A percentile compares a stretch with the other conserved stretches of the same genome.
These are phyloP conservation scores for Tenthredo distinguenda DNA, from an alignment of 2,888 invertebrate species.

Conservation along the genomic window DNA sequence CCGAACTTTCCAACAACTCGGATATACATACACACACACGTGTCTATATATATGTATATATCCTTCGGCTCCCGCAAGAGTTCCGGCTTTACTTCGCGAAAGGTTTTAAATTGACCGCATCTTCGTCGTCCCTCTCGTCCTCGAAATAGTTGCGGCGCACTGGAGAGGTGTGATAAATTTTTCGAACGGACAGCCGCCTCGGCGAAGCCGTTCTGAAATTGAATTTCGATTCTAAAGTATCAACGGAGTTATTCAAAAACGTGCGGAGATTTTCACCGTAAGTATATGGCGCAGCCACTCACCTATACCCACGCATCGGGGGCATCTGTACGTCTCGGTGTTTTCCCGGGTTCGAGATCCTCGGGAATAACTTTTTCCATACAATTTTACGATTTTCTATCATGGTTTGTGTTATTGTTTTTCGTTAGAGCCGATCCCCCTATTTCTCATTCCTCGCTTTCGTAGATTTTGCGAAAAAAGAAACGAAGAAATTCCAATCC, in stretches of 20 bases:
- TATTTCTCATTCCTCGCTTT: background rate
- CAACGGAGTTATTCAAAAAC: slow-evolving; percentile 33
- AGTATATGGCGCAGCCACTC: background rate
- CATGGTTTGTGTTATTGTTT: background rate
- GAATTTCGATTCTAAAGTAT: slow-evolving; percentile 39
- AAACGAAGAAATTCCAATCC: no score
- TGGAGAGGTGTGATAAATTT: slow-evolving; percentile 43
- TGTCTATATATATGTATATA: background rate
- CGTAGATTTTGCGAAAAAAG: background rate
- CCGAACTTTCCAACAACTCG: background rate
- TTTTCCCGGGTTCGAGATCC: background rate
- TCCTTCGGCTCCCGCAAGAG: background rate
- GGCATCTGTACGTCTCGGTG: background rate
- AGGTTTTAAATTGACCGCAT: slow-evolving; percentile 19
- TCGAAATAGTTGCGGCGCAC: background rate
- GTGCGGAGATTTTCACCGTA: slow-evolving; percentile 15
- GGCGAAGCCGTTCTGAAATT: slow-evolving; percentile 26
- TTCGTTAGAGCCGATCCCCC: background rate
- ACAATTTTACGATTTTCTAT: slow-evolving; percentile 24
- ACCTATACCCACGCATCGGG: background rate
- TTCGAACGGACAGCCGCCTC: slow-evolving; percentile 40
- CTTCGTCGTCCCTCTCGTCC: background rate
- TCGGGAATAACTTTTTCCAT: slow-evolving; percentile 27
- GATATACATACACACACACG: background rate
- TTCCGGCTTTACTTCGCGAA: background rate